Conservation (phyloP, 2,888 invertebrate species). For the Yponomeuta cagnagella region DNA sequence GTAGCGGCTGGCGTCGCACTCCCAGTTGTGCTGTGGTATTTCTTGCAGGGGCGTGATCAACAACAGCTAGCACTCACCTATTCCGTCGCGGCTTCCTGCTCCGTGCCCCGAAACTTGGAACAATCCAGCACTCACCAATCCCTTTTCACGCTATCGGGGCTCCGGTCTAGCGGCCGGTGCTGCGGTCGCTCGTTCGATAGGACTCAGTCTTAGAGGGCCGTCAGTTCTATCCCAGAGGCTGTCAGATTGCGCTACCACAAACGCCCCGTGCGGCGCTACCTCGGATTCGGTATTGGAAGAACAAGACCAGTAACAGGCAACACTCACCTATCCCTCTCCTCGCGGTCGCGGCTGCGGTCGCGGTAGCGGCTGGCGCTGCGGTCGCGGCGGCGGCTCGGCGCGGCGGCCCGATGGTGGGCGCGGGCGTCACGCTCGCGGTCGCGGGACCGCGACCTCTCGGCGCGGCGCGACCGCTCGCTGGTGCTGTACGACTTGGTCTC, state of each 20-base stretch:
- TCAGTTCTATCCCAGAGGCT: too few species aligned
- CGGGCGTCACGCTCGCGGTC: slow-evolving; percentile 50
- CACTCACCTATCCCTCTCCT: slow-evolving; percentile 59
- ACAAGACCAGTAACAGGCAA: background rate
- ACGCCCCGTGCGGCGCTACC: too few species aligned
- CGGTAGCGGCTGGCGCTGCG: slow-evolving; percentile 40
- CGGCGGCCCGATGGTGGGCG: slow-evolving; percentile 53
- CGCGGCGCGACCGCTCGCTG: slow-evolving; percentile 35
- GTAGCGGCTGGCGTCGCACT: too few species aligned
- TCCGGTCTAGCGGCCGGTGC: slow-evolving; percentile 33
- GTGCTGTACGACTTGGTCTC: slow-evolving; percentile 93
- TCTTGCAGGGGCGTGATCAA: too few species aligned
- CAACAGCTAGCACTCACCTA: too few species aligned
- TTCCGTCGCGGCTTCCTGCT: too few species aligned
- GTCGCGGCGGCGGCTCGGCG: slow-evolving; percentile 24
- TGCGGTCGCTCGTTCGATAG: slow-evolving; percentile 60
- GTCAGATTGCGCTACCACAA: too few species aligned
- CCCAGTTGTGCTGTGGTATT: too few species aligned
- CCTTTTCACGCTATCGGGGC: too few species aligned
- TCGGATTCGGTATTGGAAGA: too few species aligned
- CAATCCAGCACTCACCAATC: slow-evolving; percentile 31
- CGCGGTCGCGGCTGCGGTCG: slow-evolving; percentile 60
- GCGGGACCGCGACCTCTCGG: slow-evolving; percentile 58
- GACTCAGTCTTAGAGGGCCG: slow-evolving; percentile 88
- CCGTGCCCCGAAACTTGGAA: too few species aligned